A percentile compares a stretch with the other conserved stretches of the same genome.
phyloP scores from a whole-genome alignment of 2,888 invertebrate species.

The Oscheius sp. region DNA sequence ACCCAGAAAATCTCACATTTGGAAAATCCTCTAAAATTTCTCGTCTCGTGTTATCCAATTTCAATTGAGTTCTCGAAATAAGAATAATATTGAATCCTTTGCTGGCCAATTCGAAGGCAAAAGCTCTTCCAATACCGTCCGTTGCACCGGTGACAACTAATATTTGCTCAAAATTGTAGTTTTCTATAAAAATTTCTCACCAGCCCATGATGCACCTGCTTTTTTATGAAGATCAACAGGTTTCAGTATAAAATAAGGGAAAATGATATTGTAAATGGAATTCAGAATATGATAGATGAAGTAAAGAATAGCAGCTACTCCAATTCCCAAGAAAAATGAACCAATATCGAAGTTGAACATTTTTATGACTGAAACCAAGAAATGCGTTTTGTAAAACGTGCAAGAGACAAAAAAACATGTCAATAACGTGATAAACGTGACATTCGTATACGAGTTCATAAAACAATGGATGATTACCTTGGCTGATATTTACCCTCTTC shows the following conservation, averaged over 20 bases:
- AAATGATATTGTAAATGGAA: conserved; percentile 55
- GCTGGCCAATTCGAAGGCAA: conserved; percentile 70
- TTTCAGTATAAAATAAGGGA: conserved; percentile 58
- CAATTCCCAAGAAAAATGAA: conserved; percentile 56
- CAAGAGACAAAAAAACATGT: not conserved
- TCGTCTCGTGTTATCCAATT: conserved; percentile 66
- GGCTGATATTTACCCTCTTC: too few relatives aligned
- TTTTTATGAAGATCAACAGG: conserved; percentile 64
- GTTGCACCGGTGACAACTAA: conserved; percentile 72
- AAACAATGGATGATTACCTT: not conserved
- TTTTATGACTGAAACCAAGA: not conserved
- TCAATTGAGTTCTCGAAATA: conserved; percentile 68
- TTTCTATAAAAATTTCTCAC: conserved; percentile 34
- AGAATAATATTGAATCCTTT: conserved; percentile 69
- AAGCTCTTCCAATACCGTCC: conserved; percentile 73
- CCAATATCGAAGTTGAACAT: conserved; percentile 42
- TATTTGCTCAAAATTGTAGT: conserved; percentile 21
- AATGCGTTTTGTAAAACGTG: not conserved
- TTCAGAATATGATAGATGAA: conserved; percentile 47
- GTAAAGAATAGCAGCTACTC: conserved; percentile 48
- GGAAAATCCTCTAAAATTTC: conserved; percentile 58
- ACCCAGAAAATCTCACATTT: not conserved
- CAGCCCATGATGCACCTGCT: conserved; percentile 70
- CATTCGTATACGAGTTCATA: not conserved
- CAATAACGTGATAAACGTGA: too few relatives aligned